Conservation (phyloP, 1,140 invertebrate species). For the Zaprionus africanus region DNA sequence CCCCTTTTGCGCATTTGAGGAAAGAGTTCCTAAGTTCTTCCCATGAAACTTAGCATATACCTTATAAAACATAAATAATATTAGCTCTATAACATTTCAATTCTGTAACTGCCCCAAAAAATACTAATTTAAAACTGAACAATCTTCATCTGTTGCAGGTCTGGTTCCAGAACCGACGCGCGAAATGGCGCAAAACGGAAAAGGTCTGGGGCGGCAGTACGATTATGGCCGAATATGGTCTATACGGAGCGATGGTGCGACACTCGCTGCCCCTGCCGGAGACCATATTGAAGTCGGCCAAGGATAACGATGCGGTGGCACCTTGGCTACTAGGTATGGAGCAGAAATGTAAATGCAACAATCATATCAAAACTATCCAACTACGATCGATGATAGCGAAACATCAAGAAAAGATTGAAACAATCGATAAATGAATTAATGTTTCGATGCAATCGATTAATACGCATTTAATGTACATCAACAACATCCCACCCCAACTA, state of each 20-base stretch:
- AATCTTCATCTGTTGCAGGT: constrained; percentile 61
- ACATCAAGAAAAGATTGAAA: not conserved
- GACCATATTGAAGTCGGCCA: constrained; percentile 98
- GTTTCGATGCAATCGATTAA: not conserved
- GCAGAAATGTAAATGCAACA: constrained; percentile 84
- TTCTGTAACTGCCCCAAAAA: too few species aligned
- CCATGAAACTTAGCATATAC: too few species aligned
- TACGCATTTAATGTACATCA: not conserved
- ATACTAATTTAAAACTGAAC: not conserved
- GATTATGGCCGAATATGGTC: constrained; percentile 99
- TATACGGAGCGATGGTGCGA: constrained; percentile 99
- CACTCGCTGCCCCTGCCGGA: constrained; percentile 98
- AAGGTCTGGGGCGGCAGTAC: constrained; percentile 99
- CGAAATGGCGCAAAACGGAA: constrained; percentile 99
- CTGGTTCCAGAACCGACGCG: constrained; percentile 93
- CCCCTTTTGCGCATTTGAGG: too few species aligned
- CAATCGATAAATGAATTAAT: not conserved
- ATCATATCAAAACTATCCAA: constrained; percentile 69
- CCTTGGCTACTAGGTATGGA: constrained; percentile 98
- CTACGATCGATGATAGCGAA: constrained; percentile 4
- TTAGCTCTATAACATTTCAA: too few species aligned
- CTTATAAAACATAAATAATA: too few species aligned
- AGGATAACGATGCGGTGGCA: constrained; percentile 97
- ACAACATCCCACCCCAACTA: not conserved
- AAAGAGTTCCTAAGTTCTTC: too few species aligned